phyloP scores from a whole-genome alignment of 2,113 vertebrate genomes.

The Jacana jacana region DNA sequence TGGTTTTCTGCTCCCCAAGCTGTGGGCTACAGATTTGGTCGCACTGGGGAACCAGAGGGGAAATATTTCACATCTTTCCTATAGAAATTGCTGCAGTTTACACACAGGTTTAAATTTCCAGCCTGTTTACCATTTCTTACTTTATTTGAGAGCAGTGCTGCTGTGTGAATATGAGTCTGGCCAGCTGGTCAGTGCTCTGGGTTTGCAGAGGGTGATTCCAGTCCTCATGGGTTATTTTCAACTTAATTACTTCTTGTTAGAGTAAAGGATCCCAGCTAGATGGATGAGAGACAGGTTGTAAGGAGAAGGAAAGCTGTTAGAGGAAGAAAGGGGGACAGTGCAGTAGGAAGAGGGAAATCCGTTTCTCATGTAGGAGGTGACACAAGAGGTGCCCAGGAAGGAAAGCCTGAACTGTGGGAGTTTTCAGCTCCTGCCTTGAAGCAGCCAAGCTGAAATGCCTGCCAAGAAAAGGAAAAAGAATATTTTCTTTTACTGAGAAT shows the following conservation, averaged over 20 bases:
- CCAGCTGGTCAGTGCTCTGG: neutral
- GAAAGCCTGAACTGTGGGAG: neutral
- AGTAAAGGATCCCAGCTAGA: neutral
- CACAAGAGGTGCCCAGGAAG: neutral
- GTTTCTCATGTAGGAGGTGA: neutral
- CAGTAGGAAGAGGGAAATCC: neutral
- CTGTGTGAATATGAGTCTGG: rapidly evolving
- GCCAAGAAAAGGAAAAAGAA: constrained; percentile 16
- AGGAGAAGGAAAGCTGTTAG: neutral
- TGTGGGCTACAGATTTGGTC: neutral
- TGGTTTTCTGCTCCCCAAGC: neutral
- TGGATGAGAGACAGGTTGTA: neutral
- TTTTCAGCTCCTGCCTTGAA: neutral
- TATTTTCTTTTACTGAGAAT: constrained; percentile 5
- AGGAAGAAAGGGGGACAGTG: neutral
- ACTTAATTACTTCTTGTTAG: neutral
- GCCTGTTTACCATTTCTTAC: neutral
- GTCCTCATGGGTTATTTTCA: neutral
- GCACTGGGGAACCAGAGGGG: neutral
- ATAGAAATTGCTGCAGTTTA: neutral
- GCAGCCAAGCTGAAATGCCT: neutral
- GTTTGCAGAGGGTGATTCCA: neutral
- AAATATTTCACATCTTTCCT: neutral
- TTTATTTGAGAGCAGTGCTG: neutral
- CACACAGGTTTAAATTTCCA: neutral